Evolutionary conservation across 2,113 vertebrate species (phyloP).

Genomic region (Odontesthes bonariensis): DNA sequence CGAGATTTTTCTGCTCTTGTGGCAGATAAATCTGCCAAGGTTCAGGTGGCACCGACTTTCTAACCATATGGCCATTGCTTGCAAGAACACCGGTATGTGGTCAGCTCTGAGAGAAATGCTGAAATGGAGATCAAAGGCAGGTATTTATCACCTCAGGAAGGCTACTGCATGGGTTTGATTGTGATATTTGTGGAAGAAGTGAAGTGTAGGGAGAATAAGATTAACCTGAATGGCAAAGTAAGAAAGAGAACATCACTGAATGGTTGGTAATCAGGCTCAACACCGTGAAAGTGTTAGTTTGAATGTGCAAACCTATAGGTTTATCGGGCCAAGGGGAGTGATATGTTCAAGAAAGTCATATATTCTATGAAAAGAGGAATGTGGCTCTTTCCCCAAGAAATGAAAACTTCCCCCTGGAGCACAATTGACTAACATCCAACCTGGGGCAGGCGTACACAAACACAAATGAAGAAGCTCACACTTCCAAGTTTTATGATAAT

Average conservation of each 20-base stretch:
- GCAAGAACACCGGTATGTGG: slow-evolving; percentile 70
- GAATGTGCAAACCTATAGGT: slow-evolving; percentile 35
- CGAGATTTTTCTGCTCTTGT: slow-evolving; percentile 57
- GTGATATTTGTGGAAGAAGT: slow-evolving; percentile 57
- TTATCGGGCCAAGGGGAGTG: slow-evolving; percentile 49
- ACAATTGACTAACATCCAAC: slow-evolving; percentile 57
- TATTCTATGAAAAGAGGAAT: slow-evolving; percentile 44
- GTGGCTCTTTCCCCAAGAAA: slow-evolving; percentile 60
- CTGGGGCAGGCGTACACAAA: slow-evolving; percentile 43
- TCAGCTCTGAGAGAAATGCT: slow-evolving; percentile 57
- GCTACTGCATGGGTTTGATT: slow-evolving; percentile 52
- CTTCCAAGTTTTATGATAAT: slow-evolving; percentile 37
- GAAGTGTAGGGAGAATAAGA: slow-evolving; percentile 30
- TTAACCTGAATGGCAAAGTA: not conserved
- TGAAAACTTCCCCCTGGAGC: slow-evolving; percentile 66
- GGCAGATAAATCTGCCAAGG: slow-evolving; percentile 46
- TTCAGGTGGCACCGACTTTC: slow-evolving; percentile 73
- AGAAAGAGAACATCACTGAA: slow-evolving; percentile 4
- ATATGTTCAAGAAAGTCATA: slow-evolving; percentile 45
- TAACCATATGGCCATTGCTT: slow-evolving; percentile 76
- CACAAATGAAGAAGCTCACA: slow-evolving; percentile 19
- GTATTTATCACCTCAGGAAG: slow-evolving; percentile 74
- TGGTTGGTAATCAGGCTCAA: slow-evolving; percentile 33
- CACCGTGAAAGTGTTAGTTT: slow-evolving; percentile 25
- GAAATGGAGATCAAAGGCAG: slow-evolving; percentile 75